Evolutionary conservation across 2,797 vertebrate species (phyloP).

Genomic region (Oreortyx pictus): DNA sequence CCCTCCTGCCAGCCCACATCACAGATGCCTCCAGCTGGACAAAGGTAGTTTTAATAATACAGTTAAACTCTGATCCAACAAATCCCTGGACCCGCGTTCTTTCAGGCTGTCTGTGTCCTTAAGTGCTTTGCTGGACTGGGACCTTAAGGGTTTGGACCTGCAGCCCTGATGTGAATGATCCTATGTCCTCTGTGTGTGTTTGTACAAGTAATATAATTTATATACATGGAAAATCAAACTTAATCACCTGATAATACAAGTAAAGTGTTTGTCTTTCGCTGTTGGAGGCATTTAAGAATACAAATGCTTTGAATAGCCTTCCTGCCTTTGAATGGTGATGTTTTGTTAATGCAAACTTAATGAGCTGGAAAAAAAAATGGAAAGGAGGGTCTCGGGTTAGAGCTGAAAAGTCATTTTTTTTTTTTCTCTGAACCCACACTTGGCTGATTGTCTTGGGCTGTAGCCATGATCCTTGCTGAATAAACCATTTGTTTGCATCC

Average conservation of each 20-base stretch:
- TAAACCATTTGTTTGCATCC: conserved; percentile 72
- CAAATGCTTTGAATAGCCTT: conserved; percentile 66
- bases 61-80: conserved; percentile 9
- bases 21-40: not conserved
- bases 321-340: conserved; percentile 68
- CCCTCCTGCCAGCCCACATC: not conserved
- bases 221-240: conserved; percentile 67
- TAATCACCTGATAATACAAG: conserved; percentile 66
- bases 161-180: conserved; percentile 34
- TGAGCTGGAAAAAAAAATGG: conserved; percentile 60
- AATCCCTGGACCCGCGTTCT: not conserved
- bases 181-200: conserved; percentile 20
- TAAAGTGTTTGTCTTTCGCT: conserved; percentile 67
- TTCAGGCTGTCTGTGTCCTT: not conserved
- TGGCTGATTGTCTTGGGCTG: conserved; percentile 80
- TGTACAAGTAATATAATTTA: conserved; percentile 66
- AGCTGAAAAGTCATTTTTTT: conserved; percentile 75
- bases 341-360: conserved; percentile 70
- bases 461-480: conserved; percentile 72
- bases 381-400: conserved; percentile 57
- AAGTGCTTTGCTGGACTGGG: conserved; percentile 6
- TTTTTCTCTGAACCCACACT: conserved; percentile 76
- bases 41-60: not conserved
- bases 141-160: conserved; percentile 20
- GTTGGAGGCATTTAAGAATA: conserved; percentile 62